phyloP scores from a whole-genome alignment of 2,797 vertebrate genomes.

The Xyrichtys novacula region DNA sequence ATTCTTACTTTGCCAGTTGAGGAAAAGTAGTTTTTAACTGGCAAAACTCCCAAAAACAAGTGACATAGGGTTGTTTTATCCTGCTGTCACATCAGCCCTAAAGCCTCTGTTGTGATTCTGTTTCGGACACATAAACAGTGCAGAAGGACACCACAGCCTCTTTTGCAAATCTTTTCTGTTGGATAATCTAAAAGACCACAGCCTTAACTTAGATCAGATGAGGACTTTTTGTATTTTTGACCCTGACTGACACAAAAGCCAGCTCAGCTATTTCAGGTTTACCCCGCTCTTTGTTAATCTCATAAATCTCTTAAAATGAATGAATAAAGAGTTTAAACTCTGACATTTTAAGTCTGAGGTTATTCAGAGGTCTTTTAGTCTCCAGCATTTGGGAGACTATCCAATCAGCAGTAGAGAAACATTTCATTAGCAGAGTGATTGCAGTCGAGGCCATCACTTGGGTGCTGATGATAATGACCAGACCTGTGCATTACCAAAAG shows the following conservation, averaged over 20 bases:
- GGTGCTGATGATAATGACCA: constrained; percentile 44
- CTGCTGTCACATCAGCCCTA: neutral
- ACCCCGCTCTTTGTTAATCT: constrained; percentile 13
- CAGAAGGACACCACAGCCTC: neutral
- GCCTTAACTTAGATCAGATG: neutral
- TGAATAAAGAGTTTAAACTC: constrained; percentile 21
- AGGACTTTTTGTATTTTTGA: constrained; percentile 1
- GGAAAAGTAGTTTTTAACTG: neutral
- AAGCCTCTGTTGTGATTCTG: neutral
- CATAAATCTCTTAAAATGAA: constrained; percentile 19
- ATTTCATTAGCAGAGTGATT: constrained; percentile 38
- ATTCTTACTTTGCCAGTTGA: neutral
- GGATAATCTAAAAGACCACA: neutral
- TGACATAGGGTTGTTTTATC: constrained; percentile 1
- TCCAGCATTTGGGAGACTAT: constrained; percentile 19
- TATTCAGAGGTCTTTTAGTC: constrained; percentile 5
- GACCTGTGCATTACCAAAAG: constrained; percentile 28
- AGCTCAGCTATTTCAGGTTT: constrained; percentile 7
- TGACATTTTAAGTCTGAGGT: constrained; percentile 18
- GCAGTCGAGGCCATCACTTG: constrained; percentile 11
- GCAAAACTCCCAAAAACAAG: constrained; percentile 2
- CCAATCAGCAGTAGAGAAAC: constrained; percentile 18
- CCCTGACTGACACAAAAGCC: neutral
- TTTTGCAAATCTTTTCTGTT: neutral
- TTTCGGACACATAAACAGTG: neutral